Base-by-base conservation (phyloP, 2,797 vertebrate species). In the Pseudochirops corinnae region DNA sequence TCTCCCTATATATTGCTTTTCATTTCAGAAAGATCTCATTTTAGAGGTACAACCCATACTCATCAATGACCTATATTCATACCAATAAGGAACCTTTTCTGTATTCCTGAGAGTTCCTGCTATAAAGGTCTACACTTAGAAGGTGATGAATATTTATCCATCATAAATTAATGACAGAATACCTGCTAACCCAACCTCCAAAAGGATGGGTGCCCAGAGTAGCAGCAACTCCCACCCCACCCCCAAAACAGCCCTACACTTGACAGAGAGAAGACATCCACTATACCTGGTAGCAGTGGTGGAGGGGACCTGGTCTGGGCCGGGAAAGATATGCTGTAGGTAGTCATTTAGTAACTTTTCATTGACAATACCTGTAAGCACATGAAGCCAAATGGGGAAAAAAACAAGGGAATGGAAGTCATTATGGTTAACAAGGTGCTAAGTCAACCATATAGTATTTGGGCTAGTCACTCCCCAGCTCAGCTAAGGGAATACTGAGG, bases 261-360 rank as follows among this genome's bases (percentile, higher is more conserved):
- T 55, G 29, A 6, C 29, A 21, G 46, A 94, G 74, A 91, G 91
- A 18, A 24, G 6, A n/a, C 52, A 55, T 53, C 57, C 12, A 52
- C 31, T 92, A 28, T 99, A 99, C 99, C 99, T 99, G 99, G 99
- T 99, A 6, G 99, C 98, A 94, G 99, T 99, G 96, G 98, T 97
- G 0, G 98, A 94, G 24, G 99, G 98, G 39, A 95, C 98, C 29
- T 96, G 98, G 95, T 98, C 98, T 91, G 98, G 97, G 57, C 96
- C 98, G 90, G 99, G 99, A 95, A 99, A 99, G 95, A 99, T 92
- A 0, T 99, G 99, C 90, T 99, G 98, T 91, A 99, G 99, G 97
- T 99, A 99, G 98, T 99, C 99, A 94, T 99, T 99, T 97, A 99
- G 98, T 92, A 99, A 98, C 98, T 99, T 99, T 98, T 99, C 99